A percentile compares a stretch with the other conserved stretches of the same genome.
phyloP scores from a whole-genome alignment of 2,888 invertebrate genomes.

The Acrocera orbiculus region DNA sequence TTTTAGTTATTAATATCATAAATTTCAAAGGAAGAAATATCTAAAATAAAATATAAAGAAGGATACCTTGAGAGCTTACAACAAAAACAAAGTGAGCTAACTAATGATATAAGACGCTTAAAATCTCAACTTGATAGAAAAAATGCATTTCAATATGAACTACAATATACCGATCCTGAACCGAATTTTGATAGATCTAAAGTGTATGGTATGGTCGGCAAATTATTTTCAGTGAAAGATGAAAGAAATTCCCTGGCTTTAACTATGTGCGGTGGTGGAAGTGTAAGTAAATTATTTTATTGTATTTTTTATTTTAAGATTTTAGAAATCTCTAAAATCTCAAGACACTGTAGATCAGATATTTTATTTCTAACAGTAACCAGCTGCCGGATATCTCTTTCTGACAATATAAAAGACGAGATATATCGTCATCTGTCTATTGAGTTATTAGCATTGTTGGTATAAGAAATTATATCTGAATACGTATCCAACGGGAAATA shows the following conservation, averaged over 20 bases:
- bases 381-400: too few species aligned
- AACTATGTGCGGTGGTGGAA: slow-evolving; percentile 70
- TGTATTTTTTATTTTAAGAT: slow-evolving; percentile 1
- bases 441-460: too few species aligned
- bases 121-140: slow-evolving; percentile 24
- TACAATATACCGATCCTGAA: slow-evolving; percentile 64
- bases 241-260: slow-evolving; percentile 54
- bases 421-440: too few species aligned
- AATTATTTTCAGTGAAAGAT: slow-evolving; percentile 58
- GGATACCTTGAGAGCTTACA: slow-evolving; percentile 39
- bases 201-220: slow-evolving; percentile 64
- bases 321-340: too few species aligned
- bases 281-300: slow-evolving; percentile 36
- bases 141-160: slow-evolving; percentile 30
- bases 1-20: neutral
- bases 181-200: slow-evolving; percentile 46
- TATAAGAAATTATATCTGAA: too few species aligned
- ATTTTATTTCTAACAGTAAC: too few species aligned
- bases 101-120: slow-evolving; percentile 36
- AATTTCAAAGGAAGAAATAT: slow-evolving; percentile 33
- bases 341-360: too few species aligned
- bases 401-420: too few species aligned
- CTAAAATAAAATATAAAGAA: slow-evolving; percentile 41
- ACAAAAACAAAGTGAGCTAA: slow-evolving; percentile 33
- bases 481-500: too few species aligned